phyloP scores from a whole-genome alignment of 2,113 vertebrate species.

The Pardalotus punctatus region DNA sequence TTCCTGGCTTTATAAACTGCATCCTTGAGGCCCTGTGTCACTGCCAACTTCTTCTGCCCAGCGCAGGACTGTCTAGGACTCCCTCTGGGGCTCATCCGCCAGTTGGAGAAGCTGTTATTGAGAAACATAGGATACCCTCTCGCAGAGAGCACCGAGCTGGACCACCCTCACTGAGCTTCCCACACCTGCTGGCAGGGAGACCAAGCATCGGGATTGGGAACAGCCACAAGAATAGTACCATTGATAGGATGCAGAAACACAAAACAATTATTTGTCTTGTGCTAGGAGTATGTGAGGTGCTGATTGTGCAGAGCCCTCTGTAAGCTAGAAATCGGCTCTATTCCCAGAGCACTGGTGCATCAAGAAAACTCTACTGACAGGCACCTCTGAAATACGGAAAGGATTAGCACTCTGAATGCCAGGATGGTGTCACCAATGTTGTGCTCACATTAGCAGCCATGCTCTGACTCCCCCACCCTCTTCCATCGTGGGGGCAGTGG shows the following conservation, averaged over 20 bases:
- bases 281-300: background rate
- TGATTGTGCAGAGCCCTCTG: background rate
- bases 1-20: conserved; percentile 5
- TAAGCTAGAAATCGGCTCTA: background rate
- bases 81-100: conserved; percentile 50
- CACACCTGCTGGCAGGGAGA: background rate
- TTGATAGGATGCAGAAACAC: background rate
- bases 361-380: background rate
- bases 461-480: background rate
- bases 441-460: background rate
- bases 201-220: background rate
- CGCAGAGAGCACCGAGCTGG: accelerated
- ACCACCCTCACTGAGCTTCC: conserved; percentile 44
- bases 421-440: background rate
- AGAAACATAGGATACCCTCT: conserved; percentile 4
- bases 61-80: background rate
- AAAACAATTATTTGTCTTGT: background rate
- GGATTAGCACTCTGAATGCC: background rate
- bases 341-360: background rate
- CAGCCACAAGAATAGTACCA: background rate
- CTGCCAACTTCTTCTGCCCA: conserved; percentile 42
- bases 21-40: background rate
- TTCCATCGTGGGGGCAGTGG: background rate
- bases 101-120: background rate
- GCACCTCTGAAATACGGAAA: background rate